phyloP scores from a whole-genome alignment of 2,888 invertebrate species.

The Xanthorhoe designata region DNA sequence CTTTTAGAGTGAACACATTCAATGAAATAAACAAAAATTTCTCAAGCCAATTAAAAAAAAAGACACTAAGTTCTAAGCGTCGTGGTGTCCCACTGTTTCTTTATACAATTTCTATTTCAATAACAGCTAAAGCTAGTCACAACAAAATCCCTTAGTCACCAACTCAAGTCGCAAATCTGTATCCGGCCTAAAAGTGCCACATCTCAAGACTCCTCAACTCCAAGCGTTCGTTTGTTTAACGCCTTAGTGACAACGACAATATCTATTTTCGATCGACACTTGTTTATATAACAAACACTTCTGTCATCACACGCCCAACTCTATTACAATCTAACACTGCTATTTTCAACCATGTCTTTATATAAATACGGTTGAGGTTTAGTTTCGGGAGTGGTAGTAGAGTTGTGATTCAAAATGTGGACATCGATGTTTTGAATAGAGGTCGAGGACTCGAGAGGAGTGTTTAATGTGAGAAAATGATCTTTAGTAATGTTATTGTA shows the following conservation, averaged over 20 bases:
- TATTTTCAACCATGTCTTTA: neutral
- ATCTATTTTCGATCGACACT: constrained; percentile 74
- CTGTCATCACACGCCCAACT: constrained; percentile 54
- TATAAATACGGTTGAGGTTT: neutral
- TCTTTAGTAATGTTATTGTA: constrained; percentile 45
- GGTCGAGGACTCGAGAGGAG: constrained; percentile 65
- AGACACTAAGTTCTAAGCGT: no score
- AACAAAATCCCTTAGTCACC: constrained; percentile 24
- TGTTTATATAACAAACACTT: constrained; percentile 76
- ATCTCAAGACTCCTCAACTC: constrained; percentile 41
- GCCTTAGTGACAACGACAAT: constrained; percentile 77
- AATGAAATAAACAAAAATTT: no score
- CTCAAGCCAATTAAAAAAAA: no score
- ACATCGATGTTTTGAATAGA: constrained; percentile 72
- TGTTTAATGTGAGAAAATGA: constrained; percentile 58
- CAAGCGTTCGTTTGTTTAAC: constrained; percentile 63
- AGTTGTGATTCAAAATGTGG: constrained; percentile 53
- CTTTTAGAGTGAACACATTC: no score
- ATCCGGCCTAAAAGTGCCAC: constrained; percentile 52
- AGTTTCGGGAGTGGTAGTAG: constrained; percentile 18
- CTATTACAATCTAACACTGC: constrained; percentile 12
- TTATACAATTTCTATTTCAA: neutral
- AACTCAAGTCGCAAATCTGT: constrained; percentile 43
- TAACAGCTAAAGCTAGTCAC: neutral
- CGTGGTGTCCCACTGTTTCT: neutral